Evolutionary conservation across 2,888 invertebrate species (phyloP).

Genomic region (Cryptocephalus moraei): DNA sequence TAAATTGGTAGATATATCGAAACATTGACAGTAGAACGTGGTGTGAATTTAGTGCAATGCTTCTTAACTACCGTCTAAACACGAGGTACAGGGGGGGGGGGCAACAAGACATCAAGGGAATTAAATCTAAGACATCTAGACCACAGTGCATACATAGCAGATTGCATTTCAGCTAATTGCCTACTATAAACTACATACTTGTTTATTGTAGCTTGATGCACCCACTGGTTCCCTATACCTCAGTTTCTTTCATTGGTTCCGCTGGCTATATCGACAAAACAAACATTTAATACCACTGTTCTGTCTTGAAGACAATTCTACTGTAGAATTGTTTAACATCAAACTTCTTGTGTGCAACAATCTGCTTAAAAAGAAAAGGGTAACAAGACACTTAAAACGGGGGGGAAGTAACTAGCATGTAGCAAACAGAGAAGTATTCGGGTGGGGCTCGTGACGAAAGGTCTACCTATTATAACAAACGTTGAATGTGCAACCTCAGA

Average conservation of each 20-base stretch:
- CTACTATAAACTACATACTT: conserved; percentile 49
- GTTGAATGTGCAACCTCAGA: conserved; percentile 35
- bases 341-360: conserved; percentile 2
- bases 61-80: conserved; percentile 18
- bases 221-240: conserved; percentile 53
- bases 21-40: background rate
- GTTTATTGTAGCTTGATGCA: conserved; percentile 48
- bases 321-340: conserved; percentile 2
- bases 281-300: conserved; percentile 10
- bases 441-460: conserved; percentile 9
- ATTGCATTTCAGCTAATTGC: conserved; percentile 36
- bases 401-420: conserved; percentile 12
- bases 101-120: conserved; percentile 27
- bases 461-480: conserved; percentile 19
- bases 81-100: conserved; percentile 27
- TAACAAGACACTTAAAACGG: too few relatives aligned
- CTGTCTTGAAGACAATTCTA: conserved; percentile 1
- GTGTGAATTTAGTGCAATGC: too few relatives aligned
- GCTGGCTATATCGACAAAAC: conserved; percentile 53
- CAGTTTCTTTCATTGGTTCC: conserved; percentile 67
- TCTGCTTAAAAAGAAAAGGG: background rate
- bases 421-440: conserved; percentile 20
- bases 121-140: conserved; percentile 32
- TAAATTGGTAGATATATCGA: conserved; percentile 8
- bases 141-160: conserved; percentile 35